phyloP scores from a whole-genome alignment of 2,113 vertebrate species.

The Abramis brama region DNA sequence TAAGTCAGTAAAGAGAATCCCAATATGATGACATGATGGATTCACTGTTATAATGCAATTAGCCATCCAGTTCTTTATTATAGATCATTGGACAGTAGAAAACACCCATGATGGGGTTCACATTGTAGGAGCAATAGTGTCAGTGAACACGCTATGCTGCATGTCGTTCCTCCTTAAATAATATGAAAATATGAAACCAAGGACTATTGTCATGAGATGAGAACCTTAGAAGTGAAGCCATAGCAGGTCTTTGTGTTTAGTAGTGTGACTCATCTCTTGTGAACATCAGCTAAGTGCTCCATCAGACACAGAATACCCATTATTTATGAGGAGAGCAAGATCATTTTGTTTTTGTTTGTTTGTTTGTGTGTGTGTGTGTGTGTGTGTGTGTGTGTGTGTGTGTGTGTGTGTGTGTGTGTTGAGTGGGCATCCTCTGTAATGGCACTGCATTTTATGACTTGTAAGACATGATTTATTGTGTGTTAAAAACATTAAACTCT shows the following conservation, averaged over 20 bases:
- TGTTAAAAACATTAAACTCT: constrained; percentile 65
- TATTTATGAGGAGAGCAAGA: not conserved
- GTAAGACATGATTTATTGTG: constrained; percentile 67
- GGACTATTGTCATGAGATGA: not conserved
- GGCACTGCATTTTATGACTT: constrained; percentile 67
- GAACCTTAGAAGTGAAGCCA: not conserved
- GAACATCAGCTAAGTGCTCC: not conserved
- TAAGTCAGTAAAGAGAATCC: not conserved
- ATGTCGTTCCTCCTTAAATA: not conserved
- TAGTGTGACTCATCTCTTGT: not conserved
- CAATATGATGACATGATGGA: too few species aligned
- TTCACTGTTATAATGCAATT: too few species aligned
- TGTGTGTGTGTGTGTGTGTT: not conserved
- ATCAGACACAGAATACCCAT: not conserved
- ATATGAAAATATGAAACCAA: not conserved
- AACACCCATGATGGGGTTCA: not conserved
- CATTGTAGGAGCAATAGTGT: not conserved
- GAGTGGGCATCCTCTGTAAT: constrained; percentile 54
- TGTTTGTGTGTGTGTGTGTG: too few species aligned
- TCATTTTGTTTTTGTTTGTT: not conserved
- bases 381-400: not conserved
- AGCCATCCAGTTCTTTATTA: too few species aligned
- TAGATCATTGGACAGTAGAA: not conserved
- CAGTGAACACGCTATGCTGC: not conserved
- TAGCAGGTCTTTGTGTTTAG: not conserved